Conservation (phyloP, 2,888 invertebrate genomes). For the Clusia tigrina region DNA sequence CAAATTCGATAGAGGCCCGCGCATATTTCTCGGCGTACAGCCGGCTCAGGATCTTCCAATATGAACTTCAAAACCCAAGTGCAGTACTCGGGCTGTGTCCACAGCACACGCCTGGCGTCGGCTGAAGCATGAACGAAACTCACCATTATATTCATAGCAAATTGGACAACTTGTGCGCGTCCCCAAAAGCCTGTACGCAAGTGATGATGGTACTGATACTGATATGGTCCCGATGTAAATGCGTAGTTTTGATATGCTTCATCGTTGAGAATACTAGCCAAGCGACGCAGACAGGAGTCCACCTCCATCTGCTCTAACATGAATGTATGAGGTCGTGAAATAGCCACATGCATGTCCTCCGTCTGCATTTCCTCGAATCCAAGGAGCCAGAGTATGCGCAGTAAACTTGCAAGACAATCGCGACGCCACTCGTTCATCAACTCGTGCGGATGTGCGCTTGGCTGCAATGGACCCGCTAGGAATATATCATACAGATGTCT, state of each 20-base stretch:
- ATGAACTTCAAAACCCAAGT: conserved; percentile 86
- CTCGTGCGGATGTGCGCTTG: conserved; percentile 73
- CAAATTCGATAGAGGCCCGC: conserved; percentile 91
- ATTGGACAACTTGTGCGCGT: conserved; percentile 89
- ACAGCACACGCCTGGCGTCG: conserved; percentile 78
- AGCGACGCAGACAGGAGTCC: conserved; percentile 80
- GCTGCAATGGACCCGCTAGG: conserved; percentile 83
- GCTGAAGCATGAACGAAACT: conserved; percentile 92
- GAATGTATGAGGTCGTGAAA: conserved; percentile 68
- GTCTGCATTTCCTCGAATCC: conserved; percentile 72
- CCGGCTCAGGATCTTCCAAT: conserved; percentile 91
- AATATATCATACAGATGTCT: conserved; percentile 90
- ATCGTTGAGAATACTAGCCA: conserved; percentile 88
- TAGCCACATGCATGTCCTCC: conserved; percentile 69
- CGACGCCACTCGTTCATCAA: conserved; percentile 83
- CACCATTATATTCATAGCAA: conserved; percentile 89
- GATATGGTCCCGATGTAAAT: conserved; percentile 45
- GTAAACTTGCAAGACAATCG: conserved; percentile 87
- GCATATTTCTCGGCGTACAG: conserved; percentile 89
- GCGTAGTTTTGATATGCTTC: conserved; percentile 72
- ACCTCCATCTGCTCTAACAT: conserved; percentile 86
- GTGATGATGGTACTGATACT: conserved; percentile 70
- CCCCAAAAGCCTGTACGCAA: conserved; percentile 95
- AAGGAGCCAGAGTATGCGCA: conserved; percentile 86
- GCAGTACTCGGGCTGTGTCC: conserved; percentile 77